phyloP scores from a whole-genome alignment of 2,113 vertebrate species.

The Potamarius usumacintae region DNA sequence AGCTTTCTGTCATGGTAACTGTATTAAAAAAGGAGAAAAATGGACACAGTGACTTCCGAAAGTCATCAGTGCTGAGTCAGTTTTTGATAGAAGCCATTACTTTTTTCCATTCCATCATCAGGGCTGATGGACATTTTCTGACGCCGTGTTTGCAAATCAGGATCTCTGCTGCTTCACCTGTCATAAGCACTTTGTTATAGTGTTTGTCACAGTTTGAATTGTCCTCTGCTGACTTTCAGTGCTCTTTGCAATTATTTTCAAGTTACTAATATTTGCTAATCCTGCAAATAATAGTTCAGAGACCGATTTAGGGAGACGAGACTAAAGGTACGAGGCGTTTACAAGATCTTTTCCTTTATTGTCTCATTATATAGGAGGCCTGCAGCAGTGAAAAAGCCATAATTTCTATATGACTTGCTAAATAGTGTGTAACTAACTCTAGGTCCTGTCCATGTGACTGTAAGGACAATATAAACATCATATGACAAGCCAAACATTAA shows the following conservation, averaged over 20 bases:
- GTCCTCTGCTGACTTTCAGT: not conserved
- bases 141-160: conserved; percentile 28
- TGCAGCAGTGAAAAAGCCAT: not conserved
- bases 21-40: conserved; percentile 33
- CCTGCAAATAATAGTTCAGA: conserved; percentile 27
- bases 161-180: conserved; percentile 26
- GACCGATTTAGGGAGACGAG: conserved; percentile 35
- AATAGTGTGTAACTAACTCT: conserved; percentile 36
- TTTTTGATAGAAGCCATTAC: conserved; percentile 40
- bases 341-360: conserved; percentile 33
- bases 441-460: not conserved
- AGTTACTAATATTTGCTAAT: not conserved
- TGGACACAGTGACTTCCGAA: conserved; percentile 38
- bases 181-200: conserved; percentile 26
- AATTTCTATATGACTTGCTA: conserved; percentile 3
- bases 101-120: conserved; percentile 36
- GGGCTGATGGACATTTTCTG: conserved; percentile 45
- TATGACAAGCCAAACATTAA: not conserved
- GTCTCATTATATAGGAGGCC: conserved; percentile 23
- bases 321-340: conserved; percentile 34
- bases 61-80: conserved; percentile 36
- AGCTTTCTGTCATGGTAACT: conserved; percentile 27
- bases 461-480: conserved; percentile 19
- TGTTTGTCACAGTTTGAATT: conserved; percentile 4
- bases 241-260: conserved; percentile 21